These are phyloP conservation scores for Hemiscyllium ocellatum DNA, from an alignment of 2,113 vertebrate genomes.

Conservation along the genomic window DNA sequence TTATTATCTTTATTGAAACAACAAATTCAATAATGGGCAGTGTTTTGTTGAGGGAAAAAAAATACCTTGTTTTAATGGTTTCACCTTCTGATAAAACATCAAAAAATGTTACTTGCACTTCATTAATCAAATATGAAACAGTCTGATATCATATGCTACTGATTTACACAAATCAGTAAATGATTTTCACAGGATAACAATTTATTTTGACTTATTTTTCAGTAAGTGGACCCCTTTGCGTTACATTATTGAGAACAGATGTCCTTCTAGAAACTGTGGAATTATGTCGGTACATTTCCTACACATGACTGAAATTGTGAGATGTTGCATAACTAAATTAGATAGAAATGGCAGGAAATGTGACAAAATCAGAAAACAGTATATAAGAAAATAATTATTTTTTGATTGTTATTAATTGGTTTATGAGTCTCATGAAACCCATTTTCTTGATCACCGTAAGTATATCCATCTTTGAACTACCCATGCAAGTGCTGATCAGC, in stretches of 20 bases:
- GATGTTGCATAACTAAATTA: neutral
- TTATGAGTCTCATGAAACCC: neutral
- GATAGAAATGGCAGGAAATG: conserved; percentile 15
- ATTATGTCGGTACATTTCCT: neutral
- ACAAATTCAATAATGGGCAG: neutral
- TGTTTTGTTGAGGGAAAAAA: neutral
- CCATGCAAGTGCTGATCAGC: too few species aligned
- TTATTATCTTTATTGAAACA: neutral
- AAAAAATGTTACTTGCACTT: neutral
- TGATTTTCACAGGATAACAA: neutral
- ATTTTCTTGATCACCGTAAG: neutral
- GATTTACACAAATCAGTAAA: neutral
- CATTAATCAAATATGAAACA: neutral
- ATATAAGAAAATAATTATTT: neutral
- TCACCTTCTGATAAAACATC: neutral
- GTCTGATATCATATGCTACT: neutral
- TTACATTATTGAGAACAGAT: conserved; percentile 15
- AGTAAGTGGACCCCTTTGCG: neutral
- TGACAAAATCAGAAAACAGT: neutral
- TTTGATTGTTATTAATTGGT: neutral
- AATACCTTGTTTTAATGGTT: neutral
- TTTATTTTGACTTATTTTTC: neutral
- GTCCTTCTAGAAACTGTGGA: neutral
- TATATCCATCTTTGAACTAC: too few species aligned
- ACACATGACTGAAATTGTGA: neutral